These are phyloP conservation scores for Drosophila insularis DNA, from an alignment of 1,140 invertebrate genomes.

Conservation along the genomic window DNA sequence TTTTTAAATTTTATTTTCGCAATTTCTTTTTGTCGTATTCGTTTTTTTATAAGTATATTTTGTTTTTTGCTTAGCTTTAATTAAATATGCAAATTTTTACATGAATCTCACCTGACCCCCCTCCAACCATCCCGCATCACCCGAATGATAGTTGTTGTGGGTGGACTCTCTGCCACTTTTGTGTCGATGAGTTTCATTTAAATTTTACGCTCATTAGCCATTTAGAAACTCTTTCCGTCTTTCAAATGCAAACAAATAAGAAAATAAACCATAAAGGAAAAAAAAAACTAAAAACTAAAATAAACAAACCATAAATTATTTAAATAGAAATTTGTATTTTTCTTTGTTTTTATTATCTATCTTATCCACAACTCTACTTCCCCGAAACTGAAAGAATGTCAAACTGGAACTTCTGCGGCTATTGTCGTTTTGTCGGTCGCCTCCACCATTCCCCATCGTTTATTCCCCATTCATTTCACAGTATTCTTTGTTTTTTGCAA, in stretches of 20 bases:
- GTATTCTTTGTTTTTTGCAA: conserved; percentile 56
- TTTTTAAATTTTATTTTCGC: not conserved
- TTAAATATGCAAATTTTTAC: conserved; percentile 68
- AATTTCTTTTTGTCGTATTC: conserved; percentile 31
- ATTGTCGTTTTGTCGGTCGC: too few species aligned
- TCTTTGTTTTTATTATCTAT: too few species aligned
- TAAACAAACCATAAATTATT: conserved; percentile 33
- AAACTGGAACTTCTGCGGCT: conserved; percentile 38
- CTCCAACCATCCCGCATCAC: too few species aligned
- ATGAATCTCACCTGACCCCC: conserved; percentile 17
- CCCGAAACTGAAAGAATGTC: conserved; percentile 36
- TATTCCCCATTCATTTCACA: conserved; percentile 1
- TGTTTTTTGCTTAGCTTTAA: conserved; percentile 28
- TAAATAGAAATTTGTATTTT: conserved; percentile 41
- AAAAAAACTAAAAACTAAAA: not conserved
- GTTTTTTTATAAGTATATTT: not conserved
- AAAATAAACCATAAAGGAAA: conserved; percentile 32
- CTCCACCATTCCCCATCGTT: conserved; percentile 30
- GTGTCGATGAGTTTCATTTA: conserved; percentile 32
- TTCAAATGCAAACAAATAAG: conserved; percentile 31
- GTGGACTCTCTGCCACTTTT: conserved; percentile 12
- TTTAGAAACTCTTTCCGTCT: conserved; percentile 19
- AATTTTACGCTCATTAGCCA: conserved; percentile 16
- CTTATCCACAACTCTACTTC: conserved; percentile 17
- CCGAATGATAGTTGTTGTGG: conserved; percentile 1